These are phyloP conservation scores for Scaptomyza flava DNA, from an alignment of 2,888 invertebrate species.

Conservation along the genomic window DNA sequence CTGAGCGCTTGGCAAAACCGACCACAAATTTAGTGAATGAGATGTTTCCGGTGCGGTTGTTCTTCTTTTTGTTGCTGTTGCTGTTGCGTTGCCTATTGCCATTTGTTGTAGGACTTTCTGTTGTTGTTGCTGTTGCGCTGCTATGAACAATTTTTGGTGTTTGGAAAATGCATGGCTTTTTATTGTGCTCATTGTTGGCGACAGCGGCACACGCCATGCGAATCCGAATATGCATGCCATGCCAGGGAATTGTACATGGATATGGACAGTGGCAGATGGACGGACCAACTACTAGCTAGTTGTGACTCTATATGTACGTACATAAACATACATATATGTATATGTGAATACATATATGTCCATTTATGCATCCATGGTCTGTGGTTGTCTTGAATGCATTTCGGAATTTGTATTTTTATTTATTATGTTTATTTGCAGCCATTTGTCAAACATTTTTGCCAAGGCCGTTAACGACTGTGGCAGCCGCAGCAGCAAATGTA, in stretches of 20 bases:
- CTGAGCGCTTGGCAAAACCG: constrained; percentile 65
- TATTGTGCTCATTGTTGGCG: constrained; percentile 74
- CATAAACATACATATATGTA: not conserved
- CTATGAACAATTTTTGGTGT: constrained; percentile 77
- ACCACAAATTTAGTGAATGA: constrained; percentile 82
- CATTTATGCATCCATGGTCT: constrained; percentile 10
- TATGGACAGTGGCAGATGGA: constrained; percentile 28
- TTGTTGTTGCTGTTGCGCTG: constrained; percentile 34
- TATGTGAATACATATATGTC: not conserved
- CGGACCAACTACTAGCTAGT: constrained; percentile 46
- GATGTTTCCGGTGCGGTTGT: constrained; percentile 81
- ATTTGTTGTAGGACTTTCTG: constrained; percentile 24
- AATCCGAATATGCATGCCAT: constrained; percentile 31
- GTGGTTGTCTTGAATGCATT: constrained; percentile 59
- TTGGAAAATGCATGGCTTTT: constrained; percentile 80
- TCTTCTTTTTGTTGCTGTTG: constrained; percentile 43
- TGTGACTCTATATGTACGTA: constrained; percentile 16
- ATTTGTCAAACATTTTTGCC: constrained; percentile 73
- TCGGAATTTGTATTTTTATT: constrained; percentile 63
- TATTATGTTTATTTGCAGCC: constrained; percentile 77
- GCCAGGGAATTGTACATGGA: constrained; percentile 20
- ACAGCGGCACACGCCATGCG: constrained; percentile 61
- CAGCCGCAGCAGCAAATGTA: constrained; percentile 31
- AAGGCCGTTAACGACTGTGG: constrained; percentile 51
- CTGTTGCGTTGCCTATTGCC: constrained; percentile 23